phyloP scores from a whole-genome alignment of 2,888 invertebrate species.

The Buathra laborator region DNA sequence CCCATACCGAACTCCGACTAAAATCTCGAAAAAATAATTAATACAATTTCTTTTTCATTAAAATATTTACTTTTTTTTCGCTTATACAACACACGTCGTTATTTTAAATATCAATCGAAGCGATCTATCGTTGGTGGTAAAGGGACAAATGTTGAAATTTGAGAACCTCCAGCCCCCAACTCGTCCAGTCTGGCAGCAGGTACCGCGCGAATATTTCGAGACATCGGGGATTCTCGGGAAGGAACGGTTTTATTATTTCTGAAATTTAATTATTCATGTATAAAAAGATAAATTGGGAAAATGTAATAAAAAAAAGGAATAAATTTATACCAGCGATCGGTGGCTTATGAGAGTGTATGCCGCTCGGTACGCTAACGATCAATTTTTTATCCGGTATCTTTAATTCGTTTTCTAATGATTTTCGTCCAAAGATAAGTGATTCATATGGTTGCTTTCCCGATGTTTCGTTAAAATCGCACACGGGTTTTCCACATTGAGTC shows the following conservation, averaged over 20 bases:
- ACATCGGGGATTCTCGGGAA: conserved; percentile 88
- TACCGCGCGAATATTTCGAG: conserved; percentile 97
- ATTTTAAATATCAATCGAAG: not conserved
- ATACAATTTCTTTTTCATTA: too few relatives aligned
- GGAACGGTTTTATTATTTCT: conserved; percentile 89
- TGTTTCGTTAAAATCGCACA: conserved; percentile 89
- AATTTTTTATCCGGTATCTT: conserved; percentile 87
- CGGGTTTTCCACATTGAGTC: conserved; percentile 89
- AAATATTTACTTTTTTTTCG: too few relatives aligned
- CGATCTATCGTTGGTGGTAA: conserved; percentile 64
- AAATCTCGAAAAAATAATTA: too few relatives aligned
- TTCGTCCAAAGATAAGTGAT: conserved; percentile 89
- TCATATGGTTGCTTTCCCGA: conserved; percentile 96
- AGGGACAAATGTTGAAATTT: conserved; percentile 90
- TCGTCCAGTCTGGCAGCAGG: conserved; percentile 93
- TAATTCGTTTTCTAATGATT: conserved; percentile 79
- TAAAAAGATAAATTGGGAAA: not conserved
- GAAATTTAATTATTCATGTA: conserved; percentile 75
- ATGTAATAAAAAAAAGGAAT: not conserved
- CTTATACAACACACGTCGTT: not conserved
- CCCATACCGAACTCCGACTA: not conserved
- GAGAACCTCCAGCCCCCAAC: conserved; percentile 95
- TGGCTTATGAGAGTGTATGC: conserved; percentile 98
- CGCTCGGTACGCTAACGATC: conserved; percentile 94
- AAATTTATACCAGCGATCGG: conserved; percentile 89